Evolutionary conservation across 2,888 invertebrate genomes (phyloP), one percentile per base, ranked within the genome.

Genomic region (Aphrophora alni): DNA sequence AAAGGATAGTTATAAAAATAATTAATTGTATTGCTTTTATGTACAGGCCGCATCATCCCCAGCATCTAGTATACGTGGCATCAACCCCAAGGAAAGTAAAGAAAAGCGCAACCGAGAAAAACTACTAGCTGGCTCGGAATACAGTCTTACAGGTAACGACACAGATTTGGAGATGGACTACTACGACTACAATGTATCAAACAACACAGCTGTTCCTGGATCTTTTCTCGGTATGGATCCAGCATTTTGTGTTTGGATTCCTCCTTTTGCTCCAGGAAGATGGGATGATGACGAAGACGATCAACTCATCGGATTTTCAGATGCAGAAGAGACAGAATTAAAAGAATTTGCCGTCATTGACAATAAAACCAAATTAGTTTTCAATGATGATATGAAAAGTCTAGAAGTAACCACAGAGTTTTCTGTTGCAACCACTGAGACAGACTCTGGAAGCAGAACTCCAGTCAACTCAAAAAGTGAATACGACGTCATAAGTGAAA

Each of bases 161-260:
- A 90, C 90, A 72, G 96, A 96, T 86, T 90, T 96, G 86, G 96
- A 96, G 88, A 90, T 96, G 83, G 96, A 96, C 87, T 96, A 96
- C 86, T 96, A 96, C 87, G 96, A 96, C 87, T 96, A 96, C 86
- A 95, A 96, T 89, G 96, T 96, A 8, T 93, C 94, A 75, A 96
- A 96, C 87, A 92, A 92, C 0, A 84, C 82, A 73, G 78, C 84
- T 12, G 84, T 94, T 17, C 96, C 96, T 0, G 96, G 96, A 25
- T 96, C 95, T 0, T 96, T 95, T 86, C 88, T 96, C 80, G 95
- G 95, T 74, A 96, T 96, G 96, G 96, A 96, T 88, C 96, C 96
- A 0, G 95, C 95, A 0, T 96, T 95, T 87, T 89, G 96, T 72
- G 94, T 96, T 0, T 96, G 95, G 95, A 95, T 96, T 84, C 96